Base-by-base conservation (phyloP, 2,888 invertebrate genomes). In the Parnassius apollo region DNA sequence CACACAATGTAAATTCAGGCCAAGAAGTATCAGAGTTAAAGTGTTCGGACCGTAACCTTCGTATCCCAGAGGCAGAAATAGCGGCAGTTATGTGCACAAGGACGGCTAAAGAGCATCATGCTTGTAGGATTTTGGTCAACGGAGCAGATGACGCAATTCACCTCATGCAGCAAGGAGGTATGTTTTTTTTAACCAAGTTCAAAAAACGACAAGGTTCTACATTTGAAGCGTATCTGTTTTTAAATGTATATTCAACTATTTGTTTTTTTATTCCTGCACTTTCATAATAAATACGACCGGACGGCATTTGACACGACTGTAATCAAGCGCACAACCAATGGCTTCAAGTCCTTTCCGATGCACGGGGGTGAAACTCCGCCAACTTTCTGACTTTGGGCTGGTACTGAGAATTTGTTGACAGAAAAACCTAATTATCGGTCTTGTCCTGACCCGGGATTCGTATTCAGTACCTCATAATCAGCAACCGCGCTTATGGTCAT, bases 141-240 rank as follows among this genome's bases (percentile, higher is more conserved):
- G 94, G 94, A 0, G 93, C 93, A 45, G 96, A 96, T 75, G 93
- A 95, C 69, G 93, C 95, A 0, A 79, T 95, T 51, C 90, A 94
- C 54, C 82, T 96, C 9, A 76, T 96, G 66, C 95, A 95, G 74
- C 93, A 94, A 74, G 93, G 93, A 75, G 93, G 94, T 86, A 69
- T 61, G 63, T 59, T 0, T 13, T 49, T 18, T 49, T 13, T 49
- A 50, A 4, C 18, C 0, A 18, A 50, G 22, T 11, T 35, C 7
- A 35, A 35, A 35, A 35, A 35, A 35, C 35, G 35, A 7, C 4
- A 35, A 35, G 35, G 35, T 35, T 7, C 7, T 35, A 25, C 4
- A 35, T 35, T 35, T 35, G 35, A 35, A 35, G 35, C 35, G 3
- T 35, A 35, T 35, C 4, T 35, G 4, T 7, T 35, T 3, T 35